phyloP scores from a whole-genome alignment of 2,888 invertebrate genomes.

The Bembecia ichneumoniformis region DNA sequence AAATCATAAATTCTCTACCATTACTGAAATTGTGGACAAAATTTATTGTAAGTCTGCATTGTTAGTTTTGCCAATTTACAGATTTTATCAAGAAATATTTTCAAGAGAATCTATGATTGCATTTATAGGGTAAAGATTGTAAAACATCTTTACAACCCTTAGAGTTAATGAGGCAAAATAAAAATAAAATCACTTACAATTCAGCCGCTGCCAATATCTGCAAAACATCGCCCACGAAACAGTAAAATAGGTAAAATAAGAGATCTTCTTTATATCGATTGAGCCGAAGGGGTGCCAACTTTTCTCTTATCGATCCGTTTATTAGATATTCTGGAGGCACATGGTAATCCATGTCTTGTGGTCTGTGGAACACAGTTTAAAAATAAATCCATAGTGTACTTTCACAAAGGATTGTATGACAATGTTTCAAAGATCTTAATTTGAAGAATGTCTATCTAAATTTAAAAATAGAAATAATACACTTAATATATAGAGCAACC shows the following conservation, averaged over 20 bases:
- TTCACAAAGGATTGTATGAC: too few relatives aligned
- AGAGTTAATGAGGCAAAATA: too few relatives aligned
- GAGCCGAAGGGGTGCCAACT: slow-evolving; percentile 94
- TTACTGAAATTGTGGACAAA: too few relatives aligned
- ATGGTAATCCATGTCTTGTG: slow-evolving; percentile 98
- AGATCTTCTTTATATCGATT: slow-evolving; percentile 99
- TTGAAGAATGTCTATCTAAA: too few relatives aligned
- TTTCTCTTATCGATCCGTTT: slow-evolving; percentile 95
- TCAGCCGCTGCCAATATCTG: slow-evolving; percentile 98
- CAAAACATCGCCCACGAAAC: slow-evolving; percentile 97
- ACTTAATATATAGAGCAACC: too few relatives aligned
- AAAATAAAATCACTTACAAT: slow-evolving; percentile 78
- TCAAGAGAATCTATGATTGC: too few relatives aligned
- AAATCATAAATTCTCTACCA: too few relatives aligned
- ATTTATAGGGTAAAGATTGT: too few relatives aligned
- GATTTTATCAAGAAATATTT: too few relatives aligned
- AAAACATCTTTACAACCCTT: too few relatives aligned
- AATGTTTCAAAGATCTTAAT: slow-evolving; percentile 2
- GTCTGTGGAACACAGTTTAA: slow-evolving; percentile 67
- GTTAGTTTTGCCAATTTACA: slow-evolving; percentile 4
- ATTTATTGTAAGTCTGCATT: too few relatives aligned
- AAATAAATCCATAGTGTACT: background rate
- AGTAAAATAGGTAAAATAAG: slow-evolving; percentile 99
- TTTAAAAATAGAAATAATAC: too few relatives aligned
- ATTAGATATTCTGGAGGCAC: slow-evolving; percentile 99